Conservation (phyloP, 2,797 vertebrate genomes). For the Decapterus maruadsi region DNA sequence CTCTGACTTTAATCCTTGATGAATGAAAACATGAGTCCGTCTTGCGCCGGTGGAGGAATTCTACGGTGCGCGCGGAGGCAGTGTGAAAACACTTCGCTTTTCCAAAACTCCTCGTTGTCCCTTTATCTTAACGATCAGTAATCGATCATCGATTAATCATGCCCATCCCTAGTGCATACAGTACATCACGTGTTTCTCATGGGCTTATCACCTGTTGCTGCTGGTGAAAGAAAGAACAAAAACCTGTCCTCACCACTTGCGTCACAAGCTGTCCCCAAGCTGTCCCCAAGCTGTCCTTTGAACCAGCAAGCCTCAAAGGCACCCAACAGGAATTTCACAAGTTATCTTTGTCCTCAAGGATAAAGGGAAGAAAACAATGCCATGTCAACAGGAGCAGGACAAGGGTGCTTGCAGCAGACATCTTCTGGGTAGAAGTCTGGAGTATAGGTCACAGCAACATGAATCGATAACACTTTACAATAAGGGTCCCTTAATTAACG, state of each 20-base stretch:
- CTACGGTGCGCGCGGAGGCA: no score
- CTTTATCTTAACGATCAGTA: no score
- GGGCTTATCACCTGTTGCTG: conserved; percentile 60
- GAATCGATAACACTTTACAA: no score
- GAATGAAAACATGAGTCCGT: no score
- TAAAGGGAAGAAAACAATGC: conserved; percentile 50
- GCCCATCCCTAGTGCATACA: no score
- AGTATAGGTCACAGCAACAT: conserved; percentile 21
- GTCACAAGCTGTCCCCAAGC: conserved; percentile 49
- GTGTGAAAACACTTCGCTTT: no score
- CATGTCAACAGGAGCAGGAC: conserved; percentile 51
- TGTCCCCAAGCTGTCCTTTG: conserved; percentile 45
- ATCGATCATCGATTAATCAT: no score
- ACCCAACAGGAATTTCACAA: conserved; percentile 79
- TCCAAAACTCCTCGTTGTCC: no score
- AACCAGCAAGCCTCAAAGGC: conserved; percentile 50
- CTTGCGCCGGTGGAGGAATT: no score
- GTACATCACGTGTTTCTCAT: background rate
- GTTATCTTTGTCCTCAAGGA: no score
- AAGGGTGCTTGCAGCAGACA: conserved; percentile 36
- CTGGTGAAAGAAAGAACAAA: conserved; percentile 35
- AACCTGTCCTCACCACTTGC: conserved; percentile 26
- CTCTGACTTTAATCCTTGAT: no score
- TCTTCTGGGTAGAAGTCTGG: conserved; percentile 17
- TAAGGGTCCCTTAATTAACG: no score